phyloP scores from a whole-genome alignment of 2,113 vertebrate genomes.

The Cavia porcellus region DNA sequence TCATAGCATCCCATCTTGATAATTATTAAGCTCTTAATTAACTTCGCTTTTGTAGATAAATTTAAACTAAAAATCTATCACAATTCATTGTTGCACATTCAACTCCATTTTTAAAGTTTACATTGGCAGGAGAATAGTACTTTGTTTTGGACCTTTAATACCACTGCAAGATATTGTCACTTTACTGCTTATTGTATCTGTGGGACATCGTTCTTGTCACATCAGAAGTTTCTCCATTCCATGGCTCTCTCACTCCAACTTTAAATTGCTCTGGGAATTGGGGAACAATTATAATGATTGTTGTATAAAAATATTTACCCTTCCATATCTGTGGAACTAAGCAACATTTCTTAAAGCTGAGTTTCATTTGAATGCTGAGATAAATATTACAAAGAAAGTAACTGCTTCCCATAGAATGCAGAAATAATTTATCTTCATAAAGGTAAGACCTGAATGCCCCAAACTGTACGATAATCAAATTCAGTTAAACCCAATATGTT shows the following conservation, averaged over 20 bases:
- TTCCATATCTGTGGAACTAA: slow-evolving; percentile 33
- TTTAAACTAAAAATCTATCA: slow-evolving; percentile 20
- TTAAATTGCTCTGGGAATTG: slow-evolving; percentile 80
- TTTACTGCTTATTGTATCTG: slow-evolving; percentile 28
- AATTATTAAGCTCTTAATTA: slow-evolving; percentile 12
- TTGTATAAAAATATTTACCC: slow-evolving; percentile 60
- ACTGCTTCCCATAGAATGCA: not conserved
- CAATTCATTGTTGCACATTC: slow-evolving; percentile 28
- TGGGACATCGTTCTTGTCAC: not conserved
- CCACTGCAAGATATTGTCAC: not conserved
- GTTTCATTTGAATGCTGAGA: slow-evolving; percentile 49
- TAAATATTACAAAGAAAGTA: slow-evolving; percentile 54
- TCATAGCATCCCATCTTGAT: not conserved
- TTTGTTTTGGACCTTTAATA: not conserved
- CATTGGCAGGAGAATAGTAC: not conserved
- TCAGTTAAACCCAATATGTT: not conserved
- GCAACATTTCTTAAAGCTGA: slow-evolving; percentile 33
- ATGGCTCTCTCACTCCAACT: slow-evolving; percentile 48
- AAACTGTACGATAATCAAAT: not conserved
- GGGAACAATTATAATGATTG: slow-evolving; percentile 67
- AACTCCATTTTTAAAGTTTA: not conserved
- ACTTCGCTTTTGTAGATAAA: slow-evolving; percentile 1
- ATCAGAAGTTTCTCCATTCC: slow-evolving; percentile 37
- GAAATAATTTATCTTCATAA: slow-evolving; percentile 40
- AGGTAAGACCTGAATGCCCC: slow-evolving; percentile 32